These are phyloP conservation scores for Macrotrachela quadricornifera DNA, from an alignment of 1,140 invertebrate genomes.

Conservation along the genomic window DNA sequence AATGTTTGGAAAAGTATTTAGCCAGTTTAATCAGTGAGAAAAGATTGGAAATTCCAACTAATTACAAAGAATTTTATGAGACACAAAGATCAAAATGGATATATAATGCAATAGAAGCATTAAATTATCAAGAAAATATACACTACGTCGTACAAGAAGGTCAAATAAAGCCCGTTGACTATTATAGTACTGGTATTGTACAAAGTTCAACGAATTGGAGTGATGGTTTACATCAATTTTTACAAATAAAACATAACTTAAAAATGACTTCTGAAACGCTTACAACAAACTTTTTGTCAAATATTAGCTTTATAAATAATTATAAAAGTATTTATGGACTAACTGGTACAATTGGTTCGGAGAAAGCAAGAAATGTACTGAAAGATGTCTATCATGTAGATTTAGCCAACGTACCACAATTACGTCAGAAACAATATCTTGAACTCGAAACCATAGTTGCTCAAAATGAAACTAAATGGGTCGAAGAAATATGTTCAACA, in stretches of 20 bases:
- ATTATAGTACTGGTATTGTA: neutral
- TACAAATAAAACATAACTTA: neutral
- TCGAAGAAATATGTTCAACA: neutral
- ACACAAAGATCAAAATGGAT: neutral
- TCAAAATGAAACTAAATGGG: neutral
- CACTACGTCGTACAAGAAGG: neutral
- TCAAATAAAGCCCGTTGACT: neutral
- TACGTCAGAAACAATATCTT: neutral
- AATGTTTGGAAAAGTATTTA: too few species aligned
- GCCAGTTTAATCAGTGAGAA: too few species aligned
- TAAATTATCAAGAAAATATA: neutral
- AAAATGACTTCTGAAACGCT: neutral
- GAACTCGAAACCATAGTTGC: neutral
- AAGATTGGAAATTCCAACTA: neutral
- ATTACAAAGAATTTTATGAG: neutral
- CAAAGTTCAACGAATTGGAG: neutral
- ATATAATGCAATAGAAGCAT: neutral
- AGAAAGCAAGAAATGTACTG: neutral
- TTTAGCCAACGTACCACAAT: neutral
- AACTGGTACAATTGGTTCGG: neutral
- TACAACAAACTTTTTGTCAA: neutral
- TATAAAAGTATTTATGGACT: neutral
- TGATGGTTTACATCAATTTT: slow-evolving; percentile 5
- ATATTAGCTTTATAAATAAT: neutral
- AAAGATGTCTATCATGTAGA: neutral